Conservation (phyloP, 2,888 invertebrate species). For the Lutraria lutraria region DNA sequence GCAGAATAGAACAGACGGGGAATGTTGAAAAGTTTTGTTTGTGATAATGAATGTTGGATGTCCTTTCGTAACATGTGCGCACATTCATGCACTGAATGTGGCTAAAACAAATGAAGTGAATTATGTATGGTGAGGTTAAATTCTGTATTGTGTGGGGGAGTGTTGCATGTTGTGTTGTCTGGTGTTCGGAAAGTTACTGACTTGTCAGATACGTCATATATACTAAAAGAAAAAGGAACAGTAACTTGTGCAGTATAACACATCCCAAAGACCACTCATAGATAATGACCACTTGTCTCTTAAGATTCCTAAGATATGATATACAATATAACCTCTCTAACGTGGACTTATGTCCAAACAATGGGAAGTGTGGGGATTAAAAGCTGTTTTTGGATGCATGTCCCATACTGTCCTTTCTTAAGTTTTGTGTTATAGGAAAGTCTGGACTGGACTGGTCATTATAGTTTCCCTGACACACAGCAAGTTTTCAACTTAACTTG, state of each 20-base stretch:
- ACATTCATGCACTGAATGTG: background rate
- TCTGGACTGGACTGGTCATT: no score
- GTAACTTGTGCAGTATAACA: background rate
- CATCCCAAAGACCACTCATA: no score
- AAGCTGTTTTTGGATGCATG: no score
- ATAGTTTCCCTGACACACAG: no score
- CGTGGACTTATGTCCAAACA: no score
- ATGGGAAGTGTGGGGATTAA: no score
- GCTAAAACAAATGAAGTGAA: background rate
- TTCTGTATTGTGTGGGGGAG: background rate
- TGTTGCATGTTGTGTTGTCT: background rate
- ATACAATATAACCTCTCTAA: no score
- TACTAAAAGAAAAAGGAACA: background rate
- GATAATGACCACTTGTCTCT: no score
- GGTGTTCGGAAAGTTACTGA: background rate
- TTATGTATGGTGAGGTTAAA: background rate
- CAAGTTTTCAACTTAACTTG: no score
- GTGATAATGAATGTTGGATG: background rate
- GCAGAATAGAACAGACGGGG: background rate
- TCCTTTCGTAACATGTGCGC: background rate
- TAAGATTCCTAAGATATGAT: no score
- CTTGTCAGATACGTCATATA: background rate
- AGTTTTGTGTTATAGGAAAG: no score
- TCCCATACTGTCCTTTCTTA: no score
- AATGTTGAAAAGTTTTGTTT: background rate